These are phyloP conservation scores for Phragmatobia fuliginosa DNA, from an alignment of 2,888 invertebrate genomes.

Conservation along the genomic window DNA sequence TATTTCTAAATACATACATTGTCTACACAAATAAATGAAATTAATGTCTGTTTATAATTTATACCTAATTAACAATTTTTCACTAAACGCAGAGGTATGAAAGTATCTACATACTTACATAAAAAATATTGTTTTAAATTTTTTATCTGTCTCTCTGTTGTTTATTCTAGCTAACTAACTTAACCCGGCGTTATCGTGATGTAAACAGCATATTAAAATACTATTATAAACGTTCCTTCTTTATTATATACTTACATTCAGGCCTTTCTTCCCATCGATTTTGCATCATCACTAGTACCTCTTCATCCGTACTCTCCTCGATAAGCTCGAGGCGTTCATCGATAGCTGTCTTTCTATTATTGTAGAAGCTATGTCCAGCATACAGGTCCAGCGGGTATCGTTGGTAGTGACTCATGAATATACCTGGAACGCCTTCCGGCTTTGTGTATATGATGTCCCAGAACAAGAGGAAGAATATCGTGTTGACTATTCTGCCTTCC, in stretches of 20 bases:
- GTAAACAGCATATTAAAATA: too few relatives aligned
- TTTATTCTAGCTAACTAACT: too few relatives aligned
- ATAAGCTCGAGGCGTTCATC: constrained; percentile 63
- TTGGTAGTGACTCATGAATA: constrained; percentile 90
- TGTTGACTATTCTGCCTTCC: constrained; percentile 89
- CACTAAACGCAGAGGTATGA: too few relatives aligned
- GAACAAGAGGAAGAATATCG: constrained; percentile 89
- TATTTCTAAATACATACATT: too few relatives aligned
- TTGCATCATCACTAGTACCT: constrained; percentile 77
- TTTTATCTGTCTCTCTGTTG: too few relatives aligned
- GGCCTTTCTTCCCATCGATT: constrained; percentile 80
- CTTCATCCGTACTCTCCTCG: constrained; percentile 65
- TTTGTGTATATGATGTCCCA: constrained; percentile 92
- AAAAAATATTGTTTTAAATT: too few relatives aligned
- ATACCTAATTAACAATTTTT: too few relatives aligned
- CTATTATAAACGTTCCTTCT: not conserved
- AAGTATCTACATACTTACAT: too few relatives aligned
- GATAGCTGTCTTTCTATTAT: constrained; percentile 87
- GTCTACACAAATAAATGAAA: too few relatives aligned
- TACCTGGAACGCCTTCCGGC: constrained; percentile 78
- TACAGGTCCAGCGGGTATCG: constrained; percentile 90
- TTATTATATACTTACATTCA: constrained; percentile 63
- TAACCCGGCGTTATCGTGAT: too few relatives aligned
- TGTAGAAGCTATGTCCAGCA: constrained; percentile 88
- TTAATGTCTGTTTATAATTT: too few relatives aligned